Evolutionary conservation across 2,113 vertebrate genomes (phyloP).

Genomic region (Oncorhynchus kisutch): DNA sequence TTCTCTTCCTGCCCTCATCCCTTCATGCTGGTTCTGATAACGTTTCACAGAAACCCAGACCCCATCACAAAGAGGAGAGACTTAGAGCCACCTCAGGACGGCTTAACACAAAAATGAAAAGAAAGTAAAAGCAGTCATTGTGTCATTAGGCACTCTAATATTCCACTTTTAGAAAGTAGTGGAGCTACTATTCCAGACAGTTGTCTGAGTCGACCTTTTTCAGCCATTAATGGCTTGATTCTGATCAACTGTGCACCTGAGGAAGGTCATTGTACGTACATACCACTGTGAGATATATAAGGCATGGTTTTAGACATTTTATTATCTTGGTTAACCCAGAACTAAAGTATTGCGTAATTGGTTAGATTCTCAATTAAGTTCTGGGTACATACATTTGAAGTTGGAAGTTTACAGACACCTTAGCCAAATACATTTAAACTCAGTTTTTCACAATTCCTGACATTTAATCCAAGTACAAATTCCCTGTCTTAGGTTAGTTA

Average conservation of each 20-base stretch:
- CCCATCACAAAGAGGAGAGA: constrained; percentile 12
- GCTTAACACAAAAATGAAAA: constrained; percentile 16
- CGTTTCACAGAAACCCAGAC: constrained; percentile 12
- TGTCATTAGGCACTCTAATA: constrained; percentile 13
- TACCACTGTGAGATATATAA: neutral
- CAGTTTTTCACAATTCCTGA: too few species aligned
- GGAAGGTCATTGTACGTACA: neutral
- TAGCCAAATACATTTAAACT: too few species aligned
- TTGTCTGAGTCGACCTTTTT: neutral
- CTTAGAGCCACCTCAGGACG: neutral
- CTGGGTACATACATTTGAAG: too few species aligned
- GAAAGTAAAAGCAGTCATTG: constrained; percentile 1
- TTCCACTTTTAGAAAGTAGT: constrained; percentile 20
- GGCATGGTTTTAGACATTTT: neutral
- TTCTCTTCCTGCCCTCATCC: neutral
- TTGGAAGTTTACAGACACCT: too few species aligned
- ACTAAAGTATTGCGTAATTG: too few species aligned
- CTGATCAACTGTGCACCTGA: neutral
- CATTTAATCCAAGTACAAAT: too few species aligned
- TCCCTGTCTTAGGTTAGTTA: too few species aligned
- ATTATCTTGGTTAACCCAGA: too few species aligned
- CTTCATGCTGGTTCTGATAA: constrained; percentile 17
- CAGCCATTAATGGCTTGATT: neutral
- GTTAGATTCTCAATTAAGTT: too few species aligned
- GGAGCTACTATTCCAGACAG: neutral